These are phyloP conservation scores for Ophion obscuratus DNA, from an alignment of 2,888 invertebrate genomes.

Conservation along the genomic window DNA sequence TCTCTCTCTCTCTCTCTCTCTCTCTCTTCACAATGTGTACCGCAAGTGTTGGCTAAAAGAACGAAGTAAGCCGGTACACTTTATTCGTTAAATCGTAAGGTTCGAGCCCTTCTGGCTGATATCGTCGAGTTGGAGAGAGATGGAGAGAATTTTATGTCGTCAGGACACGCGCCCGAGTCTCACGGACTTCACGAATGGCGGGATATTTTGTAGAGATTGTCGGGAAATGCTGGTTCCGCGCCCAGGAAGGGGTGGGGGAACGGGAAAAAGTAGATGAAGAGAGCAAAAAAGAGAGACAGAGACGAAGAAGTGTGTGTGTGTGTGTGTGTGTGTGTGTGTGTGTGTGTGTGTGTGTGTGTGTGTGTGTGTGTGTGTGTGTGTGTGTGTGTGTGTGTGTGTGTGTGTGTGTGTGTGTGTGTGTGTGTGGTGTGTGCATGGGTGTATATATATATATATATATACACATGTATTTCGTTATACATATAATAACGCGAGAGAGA, in stretches of 20 bases:
- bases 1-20: too few species aligned
- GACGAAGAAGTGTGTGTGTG: too few species aligned
- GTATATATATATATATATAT: too few species aligned
- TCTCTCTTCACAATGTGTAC: too few species aligned
- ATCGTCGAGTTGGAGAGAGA: not conserved
- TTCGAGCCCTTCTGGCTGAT: too few species aligned
- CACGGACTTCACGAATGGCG: slow-evolving; percentile 48
- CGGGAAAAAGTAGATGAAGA: too few species aligned
- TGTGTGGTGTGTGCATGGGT: too few species aligned
- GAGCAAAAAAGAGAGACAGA: too few species aligned
- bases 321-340: not conserved
- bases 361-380: not conserved
- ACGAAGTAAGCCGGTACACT: too few species aligned
- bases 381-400: not conserved
- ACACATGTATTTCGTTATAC: not conserved
- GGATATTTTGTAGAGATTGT: slow-evolving; percentile 57
- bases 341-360: not conserved
- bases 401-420: not conserved
- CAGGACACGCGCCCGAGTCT: slow-evolving; percentile 45
- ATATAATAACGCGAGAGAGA: not conserved
- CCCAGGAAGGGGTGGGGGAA: too few species aligned
- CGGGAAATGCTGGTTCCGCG: slow-evolving; percentile 27
- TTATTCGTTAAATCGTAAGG: too few species aligned
- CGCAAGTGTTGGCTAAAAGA: too few species aligned
- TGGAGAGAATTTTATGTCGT: slow-evolving; percentile 45